phyloP scores from a whole-genome alignment of 1,140 invertebrate species.

The Drosophila bocqueti region DNA sequence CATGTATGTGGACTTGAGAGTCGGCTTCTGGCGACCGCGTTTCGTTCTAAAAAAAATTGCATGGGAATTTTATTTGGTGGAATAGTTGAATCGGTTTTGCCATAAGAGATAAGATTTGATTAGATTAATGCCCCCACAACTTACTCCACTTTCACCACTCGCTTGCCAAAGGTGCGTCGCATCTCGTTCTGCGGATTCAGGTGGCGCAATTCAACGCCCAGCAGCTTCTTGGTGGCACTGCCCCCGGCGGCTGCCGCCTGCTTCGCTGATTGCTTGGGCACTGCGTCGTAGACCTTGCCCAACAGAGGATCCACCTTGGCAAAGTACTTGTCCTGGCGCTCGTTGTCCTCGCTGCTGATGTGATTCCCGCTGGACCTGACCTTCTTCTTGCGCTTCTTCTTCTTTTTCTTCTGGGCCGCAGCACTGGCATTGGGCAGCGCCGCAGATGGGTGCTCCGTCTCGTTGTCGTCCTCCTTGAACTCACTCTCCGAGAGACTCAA shows the following conservation, averaged over 20 bases:
- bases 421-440: constrained; percentile 81
- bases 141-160: constrained; percentile 87
- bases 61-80: background rate
- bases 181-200: constrained; percentile 94
- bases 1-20: constrained; percentile 88
- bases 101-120: constrained; percentile 1
- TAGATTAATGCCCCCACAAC: constrained; percentile 21
- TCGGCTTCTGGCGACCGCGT: constrained; percentile 86
- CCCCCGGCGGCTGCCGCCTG: constrained; percentile 10
- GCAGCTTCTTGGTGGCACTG: constrained; percentile 85
- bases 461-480: constrained; percentile 90
- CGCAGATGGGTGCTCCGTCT: constrained; percentile 87
- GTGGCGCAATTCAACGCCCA: constrained; percentile 90
- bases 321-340: constrained; percentile 81
- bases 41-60: constrained; percentile 85
- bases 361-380: constrained; percentile 86
- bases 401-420: constrained; percentile 86
- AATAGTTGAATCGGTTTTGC: background rate
- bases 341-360: constrained; percentile 88
- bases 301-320: constrained; percentile 75
- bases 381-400: constrained; percentile 89
- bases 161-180: constrained; percentile 93
- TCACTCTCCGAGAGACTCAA: constrained; percentile 88
- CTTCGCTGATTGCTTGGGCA: constrained; percentile 64
- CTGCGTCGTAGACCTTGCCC: constrained; percentile 65